Base-by-base conservation (phyloP, 2,113 vertebrate genomes). In the Climacteris rufus region DNA sequence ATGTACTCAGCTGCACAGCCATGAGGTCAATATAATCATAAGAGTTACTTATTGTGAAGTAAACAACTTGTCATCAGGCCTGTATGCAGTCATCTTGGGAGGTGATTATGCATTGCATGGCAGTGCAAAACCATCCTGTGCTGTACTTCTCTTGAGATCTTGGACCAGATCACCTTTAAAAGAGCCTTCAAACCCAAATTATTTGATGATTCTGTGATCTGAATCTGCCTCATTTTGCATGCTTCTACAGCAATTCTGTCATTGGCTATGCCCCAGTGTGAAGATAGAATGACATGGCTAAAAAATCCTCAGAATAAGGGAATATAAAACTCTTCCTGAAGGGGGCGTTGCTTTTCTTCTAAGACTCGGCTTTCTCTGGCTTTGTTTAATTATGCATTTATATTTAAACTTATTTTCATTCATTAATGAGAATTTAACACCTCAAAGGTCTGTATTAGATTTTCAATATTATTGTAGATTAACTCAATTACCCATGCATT, bases 331-430 rank as follows among this genome's bases (percentile, higher is more conserved):
- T 94, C 10, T 76, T 85, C 84, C 91, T 63, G 63, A 83, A 83
- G 87, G 42, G 63, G 90, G 91, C 91, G 77, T 83, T 77, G 71
- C 74, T 93, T 85, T 94, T 70, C 91, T 96, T 94, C 68, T 71
- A 74, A 81, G 52, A 47, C 33, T 52, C 18, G 11, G 30, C 7
- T 68, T 78, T 68, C 33, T 83, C 31, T 52, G 13, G 12, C 18
- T 88, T 83, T 5, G 1, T 49, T 85, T 77, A 89, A 89, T 69
- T 83, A 77, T 19, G 27, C 39, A 27, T 85, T 77, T 96, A 49
- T 77, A 74, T 85, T 96, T 87, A 69, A 90, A 83, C 3, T 52
- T 91, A 61, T 78, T 95, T 85, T 91, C 33, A 66, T 61, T 90
- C 63, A 87, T 69, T 93, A 91, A 59, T 44, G 87, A 82, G 70